These are phyloP conservation scores for Plumapathes pennacea DNA, from an alignment of 92 coral and sea anemone genomes.

Conservation along the genomic window DNA sequence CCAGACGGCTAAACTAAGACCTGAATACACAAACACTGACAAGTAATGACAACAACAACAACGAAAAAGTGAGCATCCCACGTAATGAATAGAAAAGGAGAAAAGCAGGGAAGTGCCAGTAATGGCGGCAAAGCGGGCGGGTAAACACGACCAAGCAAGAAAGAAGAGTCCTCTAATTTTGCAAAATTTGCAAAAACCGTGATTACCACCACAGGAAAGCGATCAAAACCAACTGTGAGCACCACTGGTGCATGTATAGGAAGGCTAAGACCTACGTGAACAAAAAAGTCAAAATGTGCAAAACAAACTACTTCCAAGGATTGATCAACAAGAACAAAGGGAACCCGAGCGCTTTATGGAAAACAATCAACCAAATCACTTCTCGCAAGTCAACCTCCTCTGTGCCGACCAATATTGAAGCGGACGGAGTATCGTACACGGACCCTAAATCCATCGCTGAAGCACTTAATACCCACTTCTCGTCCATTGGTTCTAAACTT, in stretches of 20 bases:
- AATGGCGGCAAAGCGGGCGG: no score
- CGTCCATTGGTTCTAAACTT: no score
- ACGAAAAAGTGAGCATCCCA: no score
- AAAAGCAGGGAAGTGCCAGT: no score
- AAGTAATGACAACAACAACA: no score
- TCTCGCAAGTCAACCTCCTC: conserved; percentile 22
- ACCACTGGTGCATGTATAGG: conserved; percentile 11
- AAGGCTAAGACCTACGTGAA: conserved; percentile 5
- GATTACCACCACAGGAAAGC: conserved; percentile 16
- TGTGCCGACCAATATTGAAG: conserved; percentile 11
- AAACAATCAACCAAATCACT: conserved; percentile 12
- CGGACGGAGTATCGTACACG: conserved; percentile 8
- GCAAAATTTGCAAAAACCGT: no score
- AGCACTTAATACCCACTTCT: conserved; percentile 1
- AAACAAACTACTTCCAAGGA: conserved; percentile 5
- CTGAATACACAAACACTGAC: no score
- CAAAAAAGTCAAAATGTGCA: conserved; percentile 4
- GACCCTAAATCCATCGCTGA: conserved; percentile 20
- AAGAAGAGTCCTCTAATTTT: no score
- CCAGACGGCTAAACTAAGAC: no score
- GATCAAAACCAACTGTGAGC: conserved; percentile 3
- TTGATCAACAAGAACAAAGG: conserved; percentile 22
- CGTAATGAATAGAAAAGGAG: no score
- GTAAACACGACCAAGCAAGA: no score
- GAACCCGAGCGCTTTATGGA: conserved; percentile 18